Evolutionary conservation across 2,113 vertebrate species (phyloP).

Genomic region (Hylia prasina): DNA sequence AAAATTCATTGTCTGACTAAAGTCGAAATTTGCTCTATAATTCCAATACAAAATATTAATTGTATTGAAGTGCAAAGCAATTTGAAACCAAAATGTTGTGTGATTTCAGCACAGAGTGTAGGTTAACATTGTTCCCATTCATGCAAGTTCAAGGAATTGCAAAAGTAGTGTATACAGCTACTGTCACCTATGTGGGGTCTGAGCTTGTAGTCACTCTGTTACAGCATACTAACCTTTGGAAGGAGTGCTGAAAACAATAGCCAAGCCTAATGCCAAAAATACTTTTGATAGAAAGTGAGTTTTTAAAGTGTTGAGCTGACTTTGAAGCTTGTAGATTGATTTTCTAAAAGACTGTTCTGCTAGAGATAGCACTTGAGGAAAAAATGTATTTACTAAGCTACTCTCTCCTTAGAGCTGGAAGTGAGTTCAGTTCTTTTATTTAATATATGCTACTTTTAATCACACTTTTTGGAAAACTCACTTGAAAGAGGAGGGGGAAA

Average conservation of each 20-base stretch:
- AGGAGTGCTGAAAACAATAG: slow-evolving; percentile 3
- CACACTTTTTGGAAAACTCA: background rate
- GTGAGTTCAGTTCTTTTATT: background rate
- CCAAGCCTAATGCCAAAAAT: background rate
- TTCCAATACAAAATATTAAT: background rate
- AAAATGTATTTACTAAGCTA: background rate
- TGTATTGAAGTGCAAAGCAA: background rate
- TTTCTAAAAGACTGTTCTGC: background rate
- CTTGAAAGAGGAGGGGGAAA: background rate
- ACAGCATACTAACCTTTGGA: background rate
- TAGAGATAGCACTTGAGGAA: background rate
- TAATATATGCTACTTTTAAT: background rate
- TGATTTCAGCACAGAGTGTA: background rate
- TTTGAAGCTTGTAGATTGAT: slow-evolving; percentile 1
- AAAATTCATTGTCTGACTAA: background rate
- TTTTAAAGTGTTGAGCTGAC: background rate
- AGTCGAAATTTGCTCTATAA: background rate
- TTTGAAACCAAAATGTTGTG: background rate
- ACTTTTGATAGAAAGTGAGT: background rate
- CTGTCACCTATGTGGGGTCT: background rate
- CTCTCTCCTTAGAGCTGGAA: background rate
- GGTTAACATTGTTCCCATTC: background rate
- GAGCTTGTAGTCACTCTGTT: background rate
- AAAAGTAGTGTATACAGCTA: background rate
- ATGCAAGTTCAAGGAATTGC: background rate